Evolutionary conservation across 1,140 invertebrate species (phyloP), one percentile per base, ranked within the genome.

Genomic region (Dendrolimus punctatus): DNA sequence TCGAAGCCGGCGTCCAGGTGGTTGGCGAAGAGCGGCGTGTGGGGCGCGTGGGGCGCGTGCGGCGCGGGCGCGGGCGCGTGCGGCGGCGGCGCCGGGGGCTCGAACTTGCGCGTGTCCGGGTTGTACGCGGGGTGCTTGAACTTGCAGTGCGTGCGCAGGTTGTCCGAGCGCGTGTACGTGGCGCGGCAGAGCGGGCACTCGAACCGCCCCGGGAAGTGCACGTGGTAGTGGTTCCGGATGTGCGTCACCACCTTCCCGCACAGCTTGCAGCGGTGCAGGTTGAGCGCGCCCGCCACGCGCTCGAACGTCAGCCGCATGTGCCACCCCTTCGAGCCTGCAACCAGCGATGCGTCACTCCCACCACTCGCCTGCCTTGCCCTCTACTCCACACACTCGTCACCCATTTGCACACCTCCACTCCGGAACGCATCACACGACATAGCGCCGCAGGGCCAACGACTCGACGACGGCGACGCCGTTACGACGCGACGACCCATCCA

Each of bases 301-400:
- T 95, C 94, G 91, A 95, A 95, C 85, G 93, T 94, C 88, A 95
- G 93, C 89, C 93, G 92, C 93, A 95, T 95, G 90, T 95, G 93
- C 93, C 93, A 95, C 90, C 93, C 92, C 92, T 94, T 95, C 88
- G 93, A 94, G 91, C 93, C 94, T 95, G 92, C 90, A 93, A 93
- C 89, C 78, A 87, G 71, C 76, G 50, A 69, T 48, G 66, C 64
- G 68, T 73, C 75, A 72, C 54, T 48, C 46, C 23, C 59, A 46
- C 58, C 44, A 54, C 40, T 37, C 43, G 7, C 54, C 45, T 57
- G 8, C 55, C 57, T 10, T 55, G 43, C 62, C 48, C 51, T 44
- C 53, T 41, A 55, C 56, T 40, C 49, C 46, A 46, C 51, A 10
- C 53, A 47, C 59, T 45, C 51, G 40, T 57, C 58, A 42, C 51